Percentiles rank a stretch among this genome's conserved stretches.
These are phyloP conservation scores for Asobara japonica DNA, from an alignment of 1,140 invertebrate genomes.

Conservation along the genomic window DNA sequence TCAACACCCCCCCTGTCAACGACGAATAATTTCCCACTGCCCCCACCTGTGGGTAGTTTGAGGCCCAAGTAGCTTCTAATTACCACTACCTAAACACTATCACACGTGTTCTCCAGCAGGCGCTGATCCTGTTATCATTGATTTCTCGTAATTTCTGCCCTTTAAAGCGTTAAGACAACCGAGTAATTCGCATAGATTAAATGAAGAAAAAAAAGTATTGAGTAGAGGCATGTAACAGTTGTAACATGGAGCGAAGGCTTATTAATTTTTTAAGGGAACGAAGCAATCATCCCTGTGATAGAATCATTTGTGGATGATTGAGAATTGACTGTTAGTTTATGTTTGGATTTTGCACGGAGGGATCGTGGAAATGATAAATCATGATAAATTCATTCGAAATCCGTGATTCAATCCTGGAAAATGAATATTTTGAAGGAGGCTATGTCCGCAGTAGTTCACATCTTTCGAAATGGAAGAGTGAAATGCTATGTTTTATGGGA, in stretches of 20 bases:
- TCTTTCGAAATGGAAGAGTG: too few species aligned
- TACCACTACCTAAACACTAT: slow-evolving; percentile 20
- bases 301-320: neutral
- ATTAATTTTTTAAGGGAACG: slow-evolving; percentile 6
- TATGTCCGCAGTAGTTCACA: too few species aligned
- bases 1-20: slow-evolving; percentile 48
- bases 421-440: too few species aligned
- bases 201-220: neutral
- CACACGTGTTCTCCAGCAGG: slow-evolving; percentile 27
- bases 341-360: neutral
- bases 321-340: neutral
- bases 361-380: neutral
- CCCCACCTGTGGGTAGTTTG: slow-evolving; percentile 45
- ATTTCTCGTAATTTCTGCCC: neutral
- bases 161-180: slow-evolving; percentile 5
- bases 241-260: neutral
- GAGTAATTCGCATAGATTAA: slow-evolving; percentile 6
- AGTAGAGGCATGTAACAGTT: slow-evolving; percentile 3
- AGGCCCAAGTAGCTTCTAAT: slow-evolving; percentile 59
- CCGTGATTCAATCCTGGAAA: neutral
- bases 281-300: neutral
- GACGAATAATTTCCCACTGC: slow-evolving; percentile 51
- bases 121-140: slow-evolving; percentile 19
- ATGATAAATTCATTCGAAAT: neutral
- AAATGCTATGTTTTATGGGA: too few species aligned